Percentiles rank a stretch among this genome's conserved stretches.
Conservation (phyloP, 2,113 vertebrate genomes). For the Tretioscincus oriximinensis region DNA sequence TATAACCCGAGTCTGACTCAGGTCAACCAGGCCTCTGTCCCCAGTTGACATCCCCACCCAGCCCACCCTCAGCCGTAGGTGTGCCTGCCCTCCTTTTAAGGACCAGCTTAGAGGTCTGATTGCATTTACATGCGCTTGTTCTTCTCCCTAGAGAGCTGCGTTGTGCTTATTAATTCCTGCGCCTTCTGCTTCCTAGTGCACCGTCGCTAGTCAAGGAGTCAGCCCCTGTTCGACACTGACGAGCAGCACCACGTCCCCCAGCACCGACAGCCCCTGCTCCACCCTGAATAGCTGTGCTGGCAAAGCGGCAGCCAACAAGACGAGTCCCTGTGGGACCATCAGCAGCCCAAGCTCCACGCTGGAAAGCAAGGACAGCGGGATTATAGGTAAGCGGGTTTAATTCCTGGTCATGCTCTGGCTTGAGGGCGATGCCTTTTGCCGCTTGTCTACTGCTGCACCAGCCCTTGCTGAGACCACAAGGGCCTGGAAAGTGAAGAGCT, state of each 20-base stretch:
- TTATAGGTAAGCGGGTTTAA: conserved; percentile 85
- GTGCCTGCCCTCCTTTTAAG: neutral
- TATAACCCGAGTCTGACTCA: too few relatives aligned
- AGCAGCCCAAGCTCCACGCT: conserved; percentile 97
- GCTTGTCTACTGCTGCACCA: neutral
- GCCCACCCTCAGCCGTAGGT: too few relatives aligned
- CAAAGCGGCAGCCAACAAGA: conserved; percentile 76
- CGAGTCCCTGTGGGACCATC: conserved; percentile 91
- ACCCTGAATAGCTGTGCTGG: conserved; percentile 89
- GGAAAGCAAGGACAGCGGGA: conserved; percentile 99
- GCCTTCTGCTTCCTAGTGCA: conserved; percentile 72
- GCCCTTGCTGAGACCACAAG: neutral
- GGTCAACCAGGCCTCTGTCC: too few relatives aligned
- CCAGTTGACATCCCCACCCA: too few relatives aligned
- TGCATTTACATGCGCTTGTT: neutral
- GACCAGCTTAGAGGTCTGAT: too few relatives aligned
- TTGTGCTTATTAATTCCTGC: conserved; percentile 26
- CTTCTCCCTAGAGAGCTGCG: rapidly evolving
- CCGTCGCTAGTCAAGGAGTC: conserved; percentile 81
- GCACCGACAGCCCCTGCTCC: conserved; percentile 96
- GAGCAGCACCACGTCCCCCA: conserved; percentile 92
- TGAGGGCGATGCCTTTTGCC: neutral
- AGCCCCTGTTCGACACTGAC: conserved; percentile 96
- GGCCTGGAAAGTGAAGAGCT: neutral
- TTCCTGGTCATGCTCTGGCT: neutral